A percentile compares a stretch with the other conserved stretches of the same genome.
Conservation (phyloP, 2,888 invertebrate species). For the Antitype chi region DNA sequence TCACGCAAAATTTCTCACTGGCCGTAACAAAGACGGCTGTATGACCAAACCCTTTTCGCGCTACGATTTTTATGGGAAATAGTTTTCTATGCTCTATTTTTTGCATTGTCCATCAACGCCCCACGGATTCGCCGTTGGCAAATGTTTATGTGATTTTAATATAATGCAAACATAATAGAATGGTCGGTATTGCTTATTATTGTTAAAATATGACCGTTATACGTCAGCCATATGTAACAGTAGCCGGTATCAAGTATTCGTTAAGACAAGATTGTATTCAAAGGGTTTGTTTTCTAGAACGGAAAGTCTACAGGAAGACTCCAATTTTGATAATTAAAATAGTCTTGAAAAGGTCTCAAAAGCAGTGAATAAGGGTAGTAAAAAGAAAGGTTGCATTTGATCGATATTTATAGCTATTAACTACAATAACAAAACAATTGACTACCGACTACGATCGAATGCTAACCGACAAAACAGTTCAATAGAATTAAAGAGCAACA, state of each 20-base stretch:
- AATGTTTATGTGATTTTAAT: constrained; percentile 86
- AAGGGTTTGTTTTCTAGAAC: constrained; percentile 47
- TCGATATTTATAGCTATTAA: constrained; percentile 28
- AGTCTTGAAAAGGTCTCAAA: constrained; percentile 1
- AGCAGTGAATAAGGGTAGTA: background rate
- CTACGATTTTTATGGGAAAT: constrained; percentile 88
- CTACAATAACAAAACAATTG: constrained; percentile 22
- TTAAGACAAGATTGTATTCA: constrained; percentile 39
- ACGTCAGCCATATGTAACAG: constrained; percentile 71
- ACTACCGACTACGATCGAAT: constrained; percentile 11
- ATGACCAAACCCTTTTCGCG: constrained; percentile 86
- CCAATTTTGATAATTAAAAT: constrained; percentile 14
- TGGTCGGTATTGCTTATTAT: constrained; percentile 76
- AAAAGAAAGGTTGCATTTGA: constrained; percentile 25
- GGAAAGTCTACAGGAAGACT: background rate
- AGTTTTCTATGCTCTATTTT: constrained; percentile 88
- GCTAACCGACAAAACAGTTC: constrained; percentile 13
- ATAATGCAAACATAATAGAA: constrained; percentile 78
- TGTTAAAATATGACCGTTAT: constrained; percentile 82
- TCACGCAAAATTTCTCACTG: constrained; percentile 88
- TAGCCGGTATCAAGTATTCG: constrained; percentile 53
- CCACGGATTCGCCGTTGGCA: constrained; percentile 86
- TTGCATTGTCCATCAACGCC: constrained; percentile 87
- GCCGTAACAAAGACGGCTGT: constrained; percentile 79
- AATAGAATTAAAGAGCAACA: constrained; percentile 40